A percentile compares a stretch with the other conserved stretches of the same genome.
These are phyloP conservation scores for Takifugu rubripes DNA, from an alignment of 2,797 vertebrate species.

Conservation along the genomic window DNA sequence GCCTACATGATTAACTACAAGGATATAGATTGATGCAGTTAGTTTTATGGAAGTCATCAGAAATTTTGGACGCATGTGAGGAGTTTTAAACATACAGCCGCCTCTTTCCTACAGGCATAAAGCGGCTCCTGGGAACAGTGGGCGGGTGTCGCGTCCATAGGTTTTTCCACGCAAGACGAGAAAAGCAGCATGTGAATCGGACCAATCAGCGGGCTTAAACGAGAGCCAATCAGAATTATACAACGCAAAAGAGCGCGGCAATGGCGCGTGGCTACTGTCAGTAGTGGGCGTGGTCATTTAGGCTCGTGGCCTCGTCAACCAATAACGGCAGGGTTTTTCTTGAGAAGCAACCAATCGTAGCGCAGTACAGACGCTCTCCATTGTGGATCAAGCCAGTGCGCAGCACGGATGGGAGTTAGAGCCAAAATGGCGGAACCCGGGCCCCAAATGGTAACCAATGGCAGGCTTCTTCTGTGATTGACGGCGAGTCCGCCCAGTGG, in stretches of 20 bases:
- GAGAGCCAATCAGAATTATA: constrained; percentile 56
- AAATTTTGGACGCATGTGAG: background rate
- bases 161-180: background rate
- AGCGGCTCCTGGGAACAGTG: background rate
- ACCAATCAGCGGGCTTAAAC: constrained; percentile 49
- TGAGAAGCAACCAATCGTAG: constrained; percentile 46
- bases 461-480: constrained; percentile 8
- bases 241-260: constrained; percentile 70
- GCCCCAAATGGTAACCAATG: constrained; percentile 19
- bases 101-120: background rate
- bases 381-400: constrained; percentile 28
- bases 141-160: constrained; percentile 17
- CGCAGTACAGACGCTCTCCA: constrained; percentile 33
- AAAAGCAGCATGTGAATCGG: constrained; percentile 43
- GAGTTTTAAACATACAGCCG: constrained; percentile 2
- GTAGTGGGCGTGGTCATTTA: constrained; percentile 37
- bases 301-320: constrained; percentile 42
- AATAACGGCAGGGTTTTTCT: constrained; percentile 41
- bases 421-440: constrained; percentile 61
- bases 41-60: background rate
- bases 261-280: constrained; percentile 43
- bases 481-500: constrained; percentile 45
- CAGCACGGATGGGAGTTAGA: constrained; percentile 9
- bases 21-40: no score
- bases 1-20: no score